Evolutionary conservation across 1,140 invertebrate species (phyloP), one percentile per base, ranked within the genome.

Genomic region (Colletes gigas): DNA sequence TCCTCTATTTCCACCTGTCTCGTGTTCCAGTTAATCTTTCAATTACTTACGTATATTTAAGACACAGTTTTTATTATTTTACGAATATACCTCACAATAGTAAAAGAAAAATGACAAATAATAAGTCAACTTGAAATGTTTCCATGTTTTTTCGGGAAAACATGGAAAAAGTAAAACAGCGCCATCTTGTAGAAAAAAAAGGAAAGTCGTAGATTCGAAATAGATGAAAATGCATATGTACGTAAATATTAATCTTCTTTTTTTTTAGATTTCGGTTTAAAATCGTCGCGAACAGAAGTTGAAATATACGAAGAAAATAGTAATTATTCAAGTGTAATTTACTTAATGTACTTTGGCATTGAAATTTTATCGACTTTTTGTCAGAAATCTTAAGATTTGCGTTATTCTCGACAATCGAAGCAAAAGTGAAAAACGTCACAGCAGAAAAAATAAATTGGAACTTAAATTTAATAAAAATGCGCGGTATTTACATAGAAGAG

Each of bases 311-410:
- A 65, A 6, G 63, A 60, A 52, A 8, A 47, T 54, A n/a, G n/a
- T n/a, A n/a, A n/a, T n/a, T n/a, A n/a, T n/a, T n/a, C n/a, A n/a
- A n/a, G n/a, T n/a, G n/a, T n/a, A n/a, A n/a, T 39, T 75, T 67
- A 72, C 39, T 83, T 86, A 86, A 88, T 89, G 88, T 88, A 92
- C 90, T 91, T 91, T 93, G 91, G 90, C 90, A 90, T 92, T 88
- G 87, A 90, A 91, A 86, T 86, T 90, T 87, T 89, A 90, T 90
- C 86, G 81, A 87, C 89, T 82, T 78, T 59, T 60, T 57, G 76
- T 85, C 83, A 88, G 87, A 86, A 87, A 88, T 90, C 75, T 89
- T 87, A 84, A 77, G 85, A 81, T 88, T 88, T 77, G 78, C 82
- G 77, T 83, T 88, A 75, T 84, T 79, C 76, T 88, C 70, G 78